These are phyloP conservation scores for Oedothorax gibbosus DNA, from an alignment of 1,140 invertebrate genomes.

Conservation along the genomic window DNA sequence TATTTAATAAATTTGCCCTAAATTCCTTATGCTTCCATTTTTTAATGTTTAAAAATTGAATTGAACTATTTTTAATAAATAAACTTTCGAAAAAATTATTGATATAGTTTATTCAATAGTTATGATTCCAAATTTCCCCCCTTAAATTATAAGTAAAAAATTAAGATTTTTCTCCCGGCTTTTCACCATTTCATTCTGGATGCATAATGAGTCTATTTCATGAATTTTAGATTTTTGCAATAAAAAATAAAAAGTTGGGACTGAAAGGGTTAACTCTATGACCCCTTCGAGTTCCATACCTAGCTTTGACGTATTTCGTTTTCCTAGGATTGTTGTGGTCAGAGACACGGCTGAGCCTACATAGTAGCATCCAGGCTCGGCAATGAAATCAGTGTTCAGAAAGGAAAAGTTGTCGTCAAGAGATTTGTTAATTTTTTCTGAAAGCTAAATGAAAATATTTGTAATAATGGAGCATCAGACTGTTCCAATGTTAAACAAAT, in stretches of 20 bases:
- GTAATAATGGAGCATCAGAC: too few species aligned
- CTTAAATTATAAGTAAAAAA: not conserved
- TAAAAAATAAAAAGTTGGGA: not conserved
- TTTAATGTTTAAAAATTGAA: not conserved
- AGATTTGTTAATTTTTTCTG: constrained; percentile 3
- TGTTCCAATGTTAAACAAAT: too few species aligned
- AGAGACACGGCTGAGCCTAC: constrained; percentile 18
- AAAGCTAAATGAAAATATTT: not conserved
- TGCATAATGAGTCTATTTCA: not conserved
- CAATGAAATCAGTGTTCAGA: not conserved
- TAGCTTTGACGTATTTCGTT: not conserved
- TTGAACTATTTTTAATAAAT: not conserved
- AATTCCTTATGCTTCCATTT: too few species aligned
- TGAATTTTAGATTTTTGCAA: not conserved
- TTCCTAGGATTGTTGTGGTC: constrained; percentile 20
- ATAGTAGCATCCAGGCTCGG: constrained; percentile 40
- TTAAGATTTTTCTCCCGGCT: not conserved
- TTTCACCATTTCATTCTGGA: not conserved
- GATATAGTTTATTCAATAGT: not conserved
- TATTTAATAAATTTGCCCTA: too few species aligned
- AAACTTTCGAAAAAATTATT: not conserved
- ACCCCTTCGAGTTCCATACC: not conserved
- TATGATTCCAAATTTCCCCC: not conserved
- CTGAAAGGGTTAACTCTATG: not conserved
- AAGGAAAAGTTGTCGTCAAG: constrained; percentile 19